Evolutionary conservation across 2,888 invertebrate species (phyloP).

Genomic region (Tenthredo amoena): DNA sequence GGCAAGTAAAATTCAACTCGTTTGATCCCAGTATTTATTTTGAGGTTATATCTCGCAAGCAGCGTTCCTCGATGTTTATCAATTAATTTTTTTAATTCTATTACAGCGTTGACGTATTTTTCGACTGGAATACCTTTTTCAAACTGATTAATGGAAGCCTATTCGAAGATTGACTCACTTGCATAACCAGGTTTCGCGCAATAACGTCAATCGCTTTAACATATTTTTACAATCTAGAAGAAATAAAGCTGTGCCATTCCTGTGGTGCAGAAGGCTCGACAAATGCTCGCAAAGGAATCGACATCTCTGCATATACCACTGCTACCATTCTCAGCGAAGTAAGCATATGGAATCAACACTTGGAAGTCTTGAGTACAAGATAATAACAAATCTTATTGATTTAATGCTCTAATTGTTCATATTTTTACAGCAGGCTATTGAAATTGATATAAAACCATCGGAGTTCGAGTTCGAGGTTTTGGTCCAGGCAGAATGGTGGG

Average conservation of each 20-base stretch:
- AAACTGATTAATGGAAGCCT: slow-evolving; percentile 87
- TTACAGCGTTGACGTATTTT: slow-evolving; percentile 86
- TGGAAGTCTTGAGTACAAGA: background rate
- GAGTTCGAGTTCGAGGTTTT: slow-evolving; percentile 89
- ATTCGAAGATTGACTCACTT: slow-evolving; percentile 90
- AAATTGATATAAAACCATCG: slow-evolving; percentile 87
- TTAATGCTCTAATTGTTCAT: slow-evolving; percentile 57
- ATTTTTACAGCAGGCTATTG: slow-evolving; percentile 84
- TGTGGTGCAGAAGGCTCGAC: slow-evolving; percentile 97
- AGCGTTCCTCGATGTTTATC: background rate
- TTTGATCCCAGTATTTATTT: background rate
- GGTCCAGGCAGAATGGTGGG: slow-evolving; percentile 95
- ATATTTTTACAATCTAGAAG: slow-evolving; percentile 57
- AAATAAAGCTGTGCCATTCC: slow-evolving; percentile 83
- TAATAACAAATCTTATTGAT: slow-evolving; percentile 50
- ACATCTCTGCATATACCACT: slow-evolving; percentile 97
- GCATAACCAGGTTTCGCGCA: slow-evolving; percentile 84
- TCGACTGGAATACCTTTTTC: slow-evolving; percentile 86
- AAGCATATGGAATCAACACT: slow-evolving; percentile 71
- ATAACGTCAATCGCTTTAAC: slow-evolving; percentile 81
- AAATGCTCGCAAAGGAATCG: slow-evolving; percentile 96
- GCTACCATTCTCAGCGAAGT: slow-evolving; percentile 90
- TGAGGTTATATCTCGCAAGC: background rate
- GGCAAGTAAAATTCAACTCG: slow-evolving; percentile 78
- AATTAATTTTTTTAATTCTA: slow-evolving; percentile 52